Percentiles rank a stretch among this genome's conserved stretches.
Evolutionary conservation across 1,140 invertebrate species (phyloP).

Genomic region (Drosophila simulans): DNA sequence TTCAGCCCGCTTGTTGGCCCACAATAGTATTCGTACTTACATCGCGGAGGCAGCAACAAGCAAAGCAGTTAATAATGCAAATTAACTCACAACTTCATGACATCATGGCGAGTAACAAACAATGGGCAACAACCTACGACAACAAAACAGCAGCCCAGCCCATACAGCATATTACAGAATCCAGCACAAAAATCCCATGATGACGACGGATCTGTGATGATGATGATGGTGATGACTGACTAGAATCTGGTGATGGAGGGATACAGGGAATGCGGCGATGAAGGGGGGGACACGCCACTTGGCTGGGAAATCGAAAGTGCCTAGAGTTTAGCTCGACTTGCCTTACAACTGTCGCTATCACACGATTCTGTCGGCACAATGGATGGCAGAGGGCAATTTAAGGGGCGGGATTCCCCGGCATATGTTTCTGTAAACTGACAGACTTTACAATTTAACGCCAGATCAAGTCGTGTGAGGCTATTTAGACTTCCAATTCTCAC

Average conservation of each 20-base stretch:
- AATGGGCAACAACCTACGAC: constrained; percentile 69
- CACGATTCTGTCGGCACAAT: constrained; percentile 55
- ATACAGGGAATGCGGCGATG: constrained; percentile 2
- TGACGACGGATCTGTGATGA: constrained; percentile 30
- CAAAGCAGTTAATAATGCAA: constrained; percentile 66
- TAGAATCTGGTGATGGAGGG: constrained; percentile 11
- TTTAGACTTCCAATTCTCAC: constrained; percentile 58
- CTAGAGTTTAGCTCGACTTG: constrained; percentile 42
- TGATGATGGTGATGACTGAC: constrained; percentile 33
- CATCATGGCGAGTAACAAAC: constrained; percentile 59
- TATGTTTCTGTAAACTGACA: constrained; percentile 55
- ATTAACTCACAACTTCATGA: constrained; percentile 71
- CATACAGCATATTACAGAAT: constrained; percentile 33
- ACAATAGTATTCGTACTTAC: constrained; percentile 24
- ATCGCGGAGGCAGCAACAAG: constrained; percentile 26
- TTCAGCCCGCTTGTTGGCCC: constrained; percentile 13
- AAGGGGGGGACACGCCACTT: constrained; percentile 27
- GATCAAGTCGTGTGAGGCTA: constrained; percentile 21
- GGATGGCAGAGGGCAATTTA: constrained; percentile 55
- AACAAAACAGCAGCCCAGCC: constrained; percentile 40
- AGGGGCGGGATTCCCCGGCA: constrained; percentile 47
- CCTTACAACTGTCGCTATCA: constrained; percentile 35
- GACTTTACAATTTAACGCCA: constrained; percentile 73
- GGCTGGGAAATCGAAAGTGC: constrained; percentile 65
- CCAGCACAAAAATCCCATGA: constrained; percentile 42